These are phyloP conservation scores for Hipparchia semele DNA, from an alignment of 2,888 invertebrate genomes.

Conservation along the genomic window DNA sequence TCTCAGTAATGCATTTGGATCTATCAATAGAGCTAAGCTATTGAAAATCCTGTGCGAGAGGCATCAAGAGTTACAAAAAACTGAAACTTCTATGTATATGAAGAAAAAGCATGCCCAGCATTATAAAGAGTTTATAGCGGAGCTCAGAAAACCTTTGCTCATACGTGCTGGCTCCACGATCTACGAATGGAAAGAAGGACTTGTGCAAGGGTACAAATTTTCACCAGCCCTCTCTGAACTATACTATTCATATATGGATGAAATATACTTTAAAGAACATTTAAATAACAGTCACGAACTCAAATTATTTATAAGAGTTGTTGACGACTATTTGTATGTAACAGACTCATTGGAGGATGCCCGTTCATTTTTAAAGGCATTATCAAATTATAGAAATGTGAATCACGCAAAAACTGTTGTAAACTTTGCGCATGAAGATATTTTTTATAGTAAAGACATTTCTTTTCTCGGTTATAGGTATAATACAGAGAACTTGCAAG, in stretches of 20 bases:
- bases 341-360: conserved; percentile 70
- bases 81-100: conserved; percentile 52
- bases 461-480: conserved; percentile 72
- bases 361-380: conserved; percentile 59
- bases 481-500: conserved; percentile 63
- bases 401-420: conserved; percentile 71
- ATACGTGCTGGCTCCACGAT: conserved; percentile 73
- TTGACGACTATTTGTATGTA: conserved; percentile 78
- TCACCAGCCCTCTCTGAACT: conserved; percentile 78
- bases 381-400: conserved; percentile 69
- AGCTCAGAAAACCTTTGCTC: conserved; percentile 65
- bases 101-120: conserved; percentile 62
- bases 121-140: conserved; percentile 64
- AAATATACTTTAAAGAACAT: conserved; percentile 59
- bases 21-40: conserved; percentile 65
- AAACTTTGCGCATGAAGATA: conserved; percentile 61
- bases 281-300: conserved; percentile 49
- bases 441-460: conserved; percentile 60
- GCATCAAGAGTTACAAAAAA: conserved; percentile 55
- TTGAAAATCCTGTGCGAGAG: conserved; percentile 61
- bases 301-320: conserved; percentile 68
- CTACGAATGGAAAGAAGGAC: conserved; percentile 74
- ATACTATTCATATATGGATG: conserved; percentile 70
- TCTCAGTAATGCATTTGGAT: conserved; percentile 77
- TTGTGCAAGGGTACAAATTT: conserved; percentile 77